A percentile compares a stretch with the other conserved stretches of the same genome.
Conservation (phyloP, 2,888 invertebrate species). For the Apotomis turbidana region DNA sequence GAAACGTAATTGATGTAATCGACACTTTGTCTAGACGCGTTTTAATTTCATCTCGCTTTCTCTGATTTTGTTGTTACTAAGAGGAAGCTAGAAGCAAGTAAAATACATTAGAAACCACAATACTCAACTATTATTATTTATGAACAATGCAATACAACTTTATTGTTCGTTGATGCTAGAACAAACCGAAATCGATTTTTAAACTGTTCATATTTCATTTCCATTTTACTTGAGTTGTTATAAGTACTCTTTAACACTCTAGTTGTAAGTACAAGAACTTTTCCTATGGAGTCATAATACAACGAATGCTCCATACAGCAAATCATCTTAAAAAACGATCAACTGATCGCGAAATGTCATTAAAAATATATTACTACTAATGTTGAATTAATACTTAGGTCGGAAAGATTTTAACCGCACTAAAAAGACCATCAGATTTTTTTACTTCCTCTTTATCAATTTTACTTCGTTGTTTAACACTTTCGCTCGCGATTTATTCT, state of each 20-base stretch:
- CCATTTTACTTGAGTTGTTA: background rate
- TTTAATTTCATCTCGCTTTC: background rate
- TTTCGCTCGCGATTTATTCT: too few relatives aligned
- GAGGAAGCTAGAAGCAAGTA: too few relatives aligned
- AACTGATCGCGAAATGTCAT: too few relatives aligned
- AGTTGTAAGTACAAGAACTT: background rate
- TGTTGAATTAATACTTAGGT: too few relatives aligned
- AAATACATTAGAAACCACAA: background rate
- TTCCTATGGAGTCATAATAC: too few relatives aligned
- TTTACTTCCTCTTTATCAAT: too few relatives aligned
- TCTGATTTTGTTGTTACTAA: background rate
- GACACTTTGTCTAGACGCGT: background rate
- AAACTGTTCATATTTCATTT: background rate
- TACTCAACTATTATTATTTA: slow-evolving; percentile 4
- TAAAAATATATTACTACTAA: too few relatives aligned
- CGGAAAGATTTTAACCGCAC: too few relatives aligned
- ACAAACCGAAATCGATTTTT: background rate
- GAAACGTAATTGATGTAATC: background rate
- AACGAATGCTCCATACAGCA: too few relatives aligned
- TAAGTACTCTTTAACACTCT: background rate
- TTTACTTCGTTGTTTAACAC: too few relatives aligned
- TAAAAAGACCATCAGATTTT: too few relatives aligned
- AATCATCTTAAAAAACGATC: too few relatives aligned
- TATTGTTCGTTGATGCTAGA: background rate
- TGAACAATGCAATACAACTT: background rate